Conservation (phyloP, 2,113 vertebrate genomes). For the Castor canadensis region DNA sequence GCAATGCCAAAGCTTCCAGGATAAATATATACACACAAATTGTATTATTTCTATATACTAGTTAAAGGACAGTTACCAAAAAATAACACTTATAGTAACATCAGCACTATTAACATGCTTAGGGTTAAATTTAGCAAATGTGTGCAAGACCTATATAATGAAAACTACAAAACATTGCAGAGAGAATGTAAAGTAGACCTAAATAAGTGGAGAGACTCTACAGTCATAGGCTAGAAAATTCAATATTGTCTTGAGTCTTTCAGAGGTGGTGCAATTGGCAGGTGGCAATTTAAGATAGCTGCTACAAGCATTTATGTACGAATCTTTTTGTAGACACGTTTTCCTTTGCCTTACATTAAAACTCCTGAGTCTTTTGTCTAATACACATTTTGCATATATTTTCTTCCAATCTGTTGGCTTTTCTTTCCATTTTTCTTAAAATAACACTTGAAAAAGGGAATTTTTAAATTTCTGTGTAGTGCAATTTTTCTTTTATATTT, state of each 20-base stretch:
- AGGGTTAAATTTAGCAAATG: neutral
- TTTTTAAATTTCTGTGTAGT: neutral
- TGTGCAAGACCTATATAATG: neutral
- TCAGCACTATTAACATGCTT: neutral
- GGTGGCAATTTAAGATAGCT: neutral
- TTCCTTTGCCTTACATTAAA: neutral
- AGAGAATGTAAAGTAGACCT: neutral
- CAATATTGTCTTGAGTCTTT: neutral
- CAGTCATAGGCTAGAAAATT: neutral
- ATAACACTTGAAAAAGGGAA: neutral
- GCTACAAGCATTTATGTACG: neutral
- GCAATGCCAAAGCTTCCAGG: neutral
- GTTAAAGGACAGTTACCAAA: neutral
- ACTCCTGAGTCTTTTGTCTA: neutral
- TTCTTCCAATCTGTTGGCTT: neutral
- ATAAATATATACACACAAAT: neutral
- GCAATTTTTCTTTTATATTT: no score
- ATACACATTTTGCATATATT: neutral
- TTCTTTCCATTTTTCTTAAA: neutral
- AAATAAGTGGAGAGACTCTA: neutral
- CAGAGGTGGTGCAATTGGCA: neutral
- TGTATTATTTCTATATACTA: neutral
- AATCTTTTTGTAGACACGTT: neutral
- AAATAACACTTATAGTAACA: neutral
- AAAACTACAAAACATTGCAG: neutral